These are phyloP conservation scores for Malacoraja senta DNA, from an alignment of 2,797 vertebrate genomes.

Conservation along the genomic window DNA sequence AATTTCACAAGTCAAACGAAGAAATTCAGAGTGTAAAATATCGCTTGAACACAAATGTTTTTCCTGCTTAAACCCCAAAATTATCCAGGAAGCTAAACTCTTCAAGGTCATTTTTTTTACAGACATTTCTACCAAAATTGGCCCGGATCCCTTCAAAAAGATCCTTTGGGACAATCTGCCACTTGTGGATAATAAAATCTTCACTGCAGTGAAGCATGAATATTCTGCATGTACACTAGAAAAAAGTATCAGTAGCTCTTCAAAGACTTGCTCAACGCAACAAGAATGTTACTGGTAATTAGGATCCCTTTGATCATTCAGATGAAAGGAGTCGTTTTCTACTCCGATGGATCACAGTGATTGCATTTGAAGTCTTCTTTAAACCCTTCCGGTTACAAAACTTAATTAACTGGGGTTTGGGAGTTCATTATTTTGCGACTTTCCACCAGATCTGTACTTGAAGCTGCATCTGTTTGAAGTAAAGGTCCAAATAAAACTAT, in stretches of 20 bases:
- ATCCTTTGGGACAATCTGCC: constrained; percentile 21
- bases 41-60: neutral
- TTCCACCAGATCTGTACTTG: constrained; percentile 12
- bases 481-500: neutral
- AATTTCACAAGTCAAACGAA: neutral
- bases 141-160: neutral
- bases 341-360: constrained; percentile 12
- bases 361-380: constrained; percentile 11
- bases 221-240: constrained; percentile 29
- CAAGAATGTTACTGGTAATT: constrained; percentile 18
- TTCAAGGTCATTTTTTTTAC: neutral
- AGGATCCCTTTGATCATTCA: constrained; percentile 21
- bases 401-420: neutral
- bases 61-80: neutral
- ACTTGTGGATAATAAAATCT: constrained; percentile 30
- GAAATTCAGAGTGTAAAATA: neutral
- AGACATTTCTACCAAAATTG: constrained; percentile 20
- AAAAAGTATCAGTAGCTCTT: constrained; percentile 22
- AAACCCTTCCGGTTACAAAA: neutral
- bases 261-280: constrained; percentile 7
- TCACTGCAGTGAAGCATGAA: constrained; percentile 23
- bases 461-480: neutral
- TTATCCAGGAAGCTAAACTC: neutral
- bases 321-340: constrained; percentile 34
- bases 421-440: neutral